Evolutionary conservation across 1,140 invertebrate species (phyloP), one percentile per base, ranked within the genome.

Genomic region (Cheumatopsyche charites): DNA sequence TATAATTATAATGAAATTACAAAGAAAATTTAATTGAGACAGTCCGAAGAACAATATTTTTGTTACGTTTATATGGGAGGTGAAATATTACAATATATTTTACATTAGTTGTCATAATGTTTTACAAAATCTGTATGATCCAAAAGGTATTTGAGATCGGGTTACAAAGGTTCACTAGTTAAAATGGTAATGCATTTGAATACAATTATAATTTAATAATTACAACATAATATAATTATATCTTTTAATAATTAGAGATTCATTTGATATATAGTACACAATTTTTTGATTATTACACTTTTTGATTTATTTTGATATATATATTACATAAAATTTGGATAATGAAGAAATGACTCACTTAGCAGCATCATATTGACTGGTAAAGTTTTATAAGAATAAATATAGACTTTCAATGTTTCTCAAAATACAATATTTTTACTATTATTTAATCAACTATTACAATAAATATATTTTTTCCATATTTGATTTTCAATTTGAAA

Each of bases 361-460:
- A 1, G 55, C 55, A n/a, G 55, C 25, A 58, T 52, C 29, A 52
- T 58, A 58, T 58, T 58, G 55, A 58, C 55, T 29, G 43, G 63
- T 68, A 68, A 68, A 68, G 66, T 47, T 67, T 68, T 68, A 68
- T 17, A 58, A 68, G 49, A 55, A 67, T 67, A 67, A 29, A 67
- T 29, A 67, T 68, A 68, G 41, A 55, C 29, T 68, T 68, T 55
- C 11, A 70, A 45, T 43, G 26, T 29, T 61, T 70, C 21, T 70
- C 23, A 61, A 61, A 43, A 70, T 62, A 62, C 67, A 45, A 45
- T 9, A 70, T 23, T 25, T n/a, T 45, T 17, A 43, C 41, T 42
- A 62, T 9, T 3, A 36, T 17, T 23, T 70, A 45, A n/a, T 62
- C 42, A 47, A 25, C 23, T 47, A 62, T 62, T 61, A 43, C 23